Conservation (phyloP, 1,140 invertebrate species). For the Microplitis mediator region DNA sequence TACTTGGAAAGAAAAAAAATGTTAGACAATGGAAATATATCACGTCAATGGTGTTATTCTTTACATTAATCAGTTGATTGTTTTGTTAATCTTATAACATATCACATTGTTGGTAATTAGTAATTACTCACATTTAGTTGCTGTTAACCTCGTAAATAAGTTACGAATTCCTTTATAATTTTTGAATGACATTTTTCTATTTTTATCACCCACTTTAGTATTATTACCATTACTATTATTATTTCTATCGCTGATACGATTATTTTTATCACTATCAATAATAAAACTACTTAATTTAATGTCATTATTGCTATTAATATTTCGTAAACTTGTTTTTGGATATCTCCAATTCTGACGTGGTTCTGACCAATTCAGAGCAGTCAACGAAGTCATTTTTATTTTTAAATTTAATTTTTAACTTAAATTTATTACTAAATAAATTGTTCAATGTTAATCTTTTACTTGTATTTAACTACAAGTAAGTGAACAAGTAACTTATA, state of each 20-base stretch:
- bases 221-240: constrained; percentile 37
- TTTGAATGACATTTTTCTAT: constrained; percentile 46
- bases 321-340: constrained; percentile 38
- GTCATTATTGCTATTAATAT: not conserved
- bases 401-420: not conserved
- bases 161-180: constrained; percentile 59
- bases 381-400: constrained; percentile 51
- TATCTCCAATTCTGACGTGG: constrained; percentile 56
- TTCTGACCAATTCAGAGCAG: constrained; percentile 53
- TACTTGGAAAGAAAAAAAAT: too few species aligned
- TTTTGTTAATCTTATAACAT: too few species aligned
- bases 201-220: constrained; percentile 48
- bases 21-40: not conserved
- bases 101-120: not conserved
- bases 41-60: not conserved
- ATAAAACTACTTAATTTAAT: constrained; percentile 2
- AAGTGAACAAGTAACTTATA: too few species aligned
- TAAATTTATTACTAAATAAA: too few species aligned
- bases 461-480: not conserved
- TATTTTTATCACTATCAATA: too few species aligned
- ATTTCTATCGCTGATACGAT: constrained; percentile 9
- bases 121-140: constrained; percentile 53
- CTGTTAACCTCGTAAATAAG: constrained; percentile 48
- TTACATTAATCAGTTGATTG: not conserved
- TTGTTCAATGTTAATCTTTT: not conserved